A percentile compares a stretch with the other conserved stretches of the same genome.
phyloP scores from a whole-genome alignment of 2,888 invertebrate species.

The Drosophila tripunctata region DNA sequence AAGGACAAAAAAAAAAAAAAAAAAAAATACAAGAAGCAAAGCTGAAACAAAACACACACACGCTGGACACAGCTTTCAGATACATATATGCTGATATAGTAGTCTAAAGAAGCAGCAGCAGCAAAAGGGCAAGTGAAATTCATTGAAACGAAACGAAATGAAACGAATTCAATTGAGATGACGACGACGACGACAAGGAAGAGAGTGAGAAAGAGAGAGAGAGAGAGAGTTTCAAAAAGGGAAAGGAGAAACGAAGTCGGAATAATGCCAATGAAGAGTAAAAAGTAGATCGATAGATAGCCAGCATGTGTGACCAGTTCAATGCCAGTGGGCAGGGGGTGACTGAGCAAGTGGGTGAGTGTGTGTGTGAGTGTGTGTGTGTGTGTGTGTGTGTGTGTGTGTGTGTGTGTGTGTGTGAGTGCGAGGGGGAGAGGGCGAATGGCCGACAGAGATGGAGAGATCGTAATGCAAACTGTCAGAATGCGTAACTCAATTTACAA shows the following conservation, averaged over 20 bases:
- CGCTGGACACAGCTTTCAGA: conserved; percentile 42
- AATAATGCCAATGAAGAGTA: conserved; percentile 81
- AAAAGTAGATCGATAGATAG: conserved; percentile 81
- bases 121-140: conserved; percentile 73
- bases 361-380: not conserved
- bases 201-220: not conserved
- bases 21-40: conserved; percentile 9
- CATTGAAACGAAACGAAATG: conserved; percentile 81
- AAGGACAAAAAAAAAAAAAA: conserved; percentile 16
- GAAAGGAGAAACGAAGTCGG: conserved; percentile 34
- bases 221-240: too few relatives aligned
- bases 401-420: not conserved
- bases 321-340: conserved; percentile 53
- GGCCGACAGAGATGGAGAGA: conserved; percentile 59
- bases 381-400: not conserved
- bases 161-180: conserved; percentile 81
- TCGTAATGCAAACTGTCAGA: conserved; percentile 82
- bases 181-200: conserved; percentile 42
- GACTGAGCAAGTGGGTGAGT: not conserved
- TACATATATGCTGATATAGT: conserved; percentile 68
- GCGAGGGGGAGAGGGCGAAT: not conserved
- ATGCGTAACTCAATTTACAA: conserved; percentile 81
- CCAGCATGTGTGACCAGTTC: conserved; percentile 37
- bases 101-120: conserved; percentile 53
- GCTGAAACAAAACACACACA: conserved; percentile 41